These are phyloP conservation scores for Psittacula cyanocephala DNA, from an alignment of 2,113 vertebrate species.

Conservation along the genomic window DNA sequence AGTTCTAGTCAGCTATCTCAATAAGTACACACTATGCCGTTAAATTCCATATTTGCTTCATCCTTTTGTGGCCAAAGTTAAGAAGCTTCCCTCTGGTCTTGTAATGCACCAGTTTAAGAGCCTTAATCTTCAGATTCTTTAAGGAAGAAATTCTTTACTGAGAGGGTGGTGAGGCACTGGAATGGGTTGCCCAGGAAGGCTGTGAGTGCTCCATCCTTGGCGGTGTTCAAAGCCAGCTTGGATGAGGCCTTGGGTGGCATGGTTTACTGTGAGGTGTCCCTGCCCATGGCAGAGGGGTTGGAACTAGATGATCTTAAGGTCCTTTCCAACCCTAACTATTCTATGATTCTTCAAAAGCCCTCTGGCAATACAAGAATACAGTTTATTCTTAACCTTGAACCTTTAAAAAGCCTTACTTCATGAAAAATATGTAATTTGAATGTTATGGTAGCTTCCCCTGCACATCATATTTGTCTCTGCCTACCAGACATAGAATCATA, in stretches of 20 bases:
- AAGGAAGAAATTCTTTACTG: no score
- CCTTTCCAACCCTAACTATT: no score
- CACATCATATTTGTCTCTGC: background rate
- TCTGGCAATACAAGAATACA: background rate
- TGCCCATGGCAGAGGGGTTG: no score
- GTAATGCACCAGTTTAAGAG: background rate
- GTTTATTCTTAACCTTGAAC: background rate
- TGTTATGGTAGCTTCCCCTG: background rate
- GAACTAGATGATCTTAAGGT: no score
- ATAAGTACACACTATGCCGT: background rate
- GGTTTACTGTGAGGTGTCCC: no score
- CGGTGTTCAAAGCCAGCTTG: no score
- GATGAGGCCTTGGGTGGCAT: no score
- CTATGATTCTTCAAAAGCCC: background rate
- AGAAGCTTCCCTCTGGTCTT: background rate
- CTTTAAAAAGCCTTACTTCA: background rate
- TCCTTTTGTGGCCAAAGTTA: background rate
- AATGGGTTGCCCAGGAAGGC: no score
- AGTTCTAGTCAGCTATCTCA: background rate
- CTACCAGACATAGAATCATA: background rate
- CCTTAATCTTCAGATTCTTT: background rate
- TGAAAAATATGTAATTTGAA: background rate
- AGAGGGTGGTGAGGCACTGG: no score
- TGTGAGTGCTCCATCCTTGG: no score
- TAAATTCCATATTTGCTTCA: background rate